phyloP scores from a whole-genome alignment of 2,113 vertebrate species.

The Podiceps cristatus region DNA sequence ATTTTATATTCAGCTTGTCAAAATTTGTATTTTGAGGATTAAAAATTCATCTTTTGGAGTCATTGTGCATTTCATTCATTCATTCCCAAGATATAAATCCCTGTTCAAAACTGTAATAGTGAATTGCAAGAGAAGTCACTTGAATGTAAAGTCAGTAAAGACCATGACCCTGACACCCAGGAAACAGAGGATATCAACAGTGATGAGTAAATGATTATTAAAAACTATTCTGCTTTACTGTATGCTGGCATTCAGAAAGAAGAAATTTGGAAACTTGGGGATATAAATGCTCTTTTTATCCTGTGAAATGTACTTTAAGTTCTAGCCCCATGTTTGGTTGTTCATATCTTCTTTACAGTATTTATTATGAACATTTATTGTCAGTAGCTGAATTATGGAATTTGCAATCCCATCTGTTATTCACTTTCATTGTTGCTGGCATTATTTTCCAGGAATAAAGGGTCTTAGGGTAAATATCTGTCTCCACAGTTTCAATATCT shows the following conservation, averaged over 20 bases:
- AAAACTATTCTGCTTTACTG: not conserved
- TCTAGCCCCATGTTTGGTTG: not conserved
- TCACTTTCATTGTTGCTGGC: not conserved
- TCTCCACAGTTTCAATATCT: not conserved
- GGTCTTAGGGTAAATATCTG: not conserved
- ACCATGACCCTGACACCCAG: rapidly evolving
- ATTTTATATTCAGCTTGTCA: not conserved
- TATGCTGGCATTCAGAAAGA: not conserved
- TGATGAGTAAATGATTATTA: not conserved
- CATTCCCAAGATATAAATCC: not conserved
- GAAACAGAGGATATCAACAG: not conserved
- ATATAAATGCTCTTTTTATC: not conserved
- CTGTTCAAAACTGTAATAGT: not conserved
- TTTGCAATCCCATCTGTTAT: not conserved
- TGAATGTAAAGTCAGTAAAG: not conserved
- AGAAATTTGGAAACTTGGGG: not conserved
- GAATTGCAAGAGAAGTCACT: not conserved
- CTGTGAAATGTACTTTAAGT: not conserved
- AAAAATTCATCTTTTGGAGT: not conserved
- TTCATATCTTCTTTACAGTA: not conserved
- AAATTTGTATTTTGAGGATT: not conserved
- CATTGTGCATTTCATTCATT: too few relatives aligned
- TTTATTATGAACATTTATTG: not conserved
- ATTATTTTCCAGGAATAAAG: not conserved
- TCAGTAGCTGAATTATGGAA: not conserved